Conservation (phyloP, 2,113 vertebrate species). For the Neodon shergylaensis region DNA sequence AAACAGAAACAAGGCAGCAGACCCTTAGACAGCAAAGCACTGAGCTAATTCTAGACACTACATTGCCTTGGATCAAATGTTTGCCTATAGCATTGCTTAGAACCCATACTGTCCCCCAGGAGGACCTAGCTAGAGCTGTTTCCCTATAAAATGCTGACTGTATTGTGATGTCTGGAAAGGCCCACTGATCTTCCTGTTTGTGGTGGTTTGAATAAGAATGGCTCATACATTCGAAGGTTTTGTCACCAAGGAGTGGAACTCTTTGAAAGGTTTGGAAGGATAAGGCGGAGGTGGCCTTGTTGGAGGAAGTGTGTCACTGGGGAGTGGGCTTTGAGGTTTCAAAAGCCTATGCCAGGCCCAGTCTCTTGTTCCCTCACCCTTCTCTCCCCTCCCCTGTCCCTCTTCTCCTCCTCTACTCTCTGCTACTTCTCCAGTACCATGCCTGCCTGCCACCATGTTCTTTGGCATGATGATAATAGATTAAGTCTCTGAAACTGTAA, state of each 20-base stretch:
- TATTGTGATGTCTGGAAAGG: background rate
- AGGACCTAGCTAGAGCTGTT: background rate
- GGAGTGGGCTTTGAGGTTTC: background rate
- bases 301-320: background rate
- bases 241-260: background rate
- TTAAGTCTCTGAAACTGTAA: background rate
- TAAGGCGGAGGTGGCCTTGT: background rate
- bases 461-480: background rate
- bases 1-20: background rate
- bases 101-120: no score
- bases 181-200: background rate
- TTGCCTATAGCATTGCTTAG: background rate
- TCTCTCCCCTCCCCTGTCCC: no score
- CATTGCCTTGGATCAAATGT: background rate
- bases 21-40: background rate
- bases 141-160: background rate
- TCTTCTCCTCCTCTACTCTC: background rate
- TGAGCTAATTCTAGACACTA: background rate
- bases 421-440: background rate
- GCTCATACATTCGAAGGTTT: background rate
- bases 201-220: background rate
- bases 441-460: background rate
- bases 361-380: background rate
- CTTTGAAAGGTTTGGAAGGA: background rate
- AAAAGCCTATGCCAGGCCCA: background rate